Conservation (phyloP, 2,888 invertebrate species). For the Chorisops tibialis region DNA sequence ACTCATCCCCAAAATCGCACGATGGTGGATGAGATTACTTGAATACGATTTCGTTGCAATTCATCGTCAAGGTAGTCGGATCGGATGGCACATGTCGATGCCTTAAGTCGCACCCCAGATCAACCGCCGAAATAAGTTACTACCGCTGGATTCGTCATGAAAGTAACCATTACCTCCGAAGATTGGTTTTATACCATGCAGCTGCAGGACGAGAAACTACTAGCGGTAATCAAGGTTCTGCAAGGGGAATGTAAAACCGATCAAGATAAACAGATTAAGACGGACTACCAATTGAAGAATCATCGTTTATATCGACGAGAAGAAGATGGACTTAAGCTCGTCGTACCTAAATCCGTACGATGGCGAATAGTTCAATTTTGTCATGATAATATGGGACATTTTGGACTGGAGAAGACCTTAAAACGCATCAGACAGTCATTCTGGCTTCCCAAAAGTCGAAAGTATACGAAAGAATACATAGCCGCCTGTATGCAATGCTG, state of each 20-base stretch:
- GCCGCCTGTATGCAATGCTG: constrained; percentile 34
- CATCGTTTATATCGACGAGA: constrained; percentile 28
- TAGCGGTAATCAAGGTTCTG: constrained; percentile 26
- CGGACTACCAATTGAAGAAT: constrained; percentile 28
- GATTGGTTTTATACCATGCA: constrained; percentile 35
- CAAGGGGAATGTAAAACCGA: constrained; percentile 17
- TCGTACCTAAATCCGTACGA: constrained; percentile 31
- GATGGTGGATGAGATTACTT: constrained; percentile 35
- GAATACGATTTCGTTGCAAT: constrained; percentile 34
- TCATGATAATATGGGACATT: constrained; percentile 37
- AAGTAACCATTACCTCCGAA: constrained; percentile 17
- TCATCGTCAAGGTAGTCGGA: constrained; percentile 33
- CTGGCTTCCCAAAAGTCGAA: constrained; percentile 34
- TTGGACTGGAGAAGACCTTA: constrained; percentile 35
- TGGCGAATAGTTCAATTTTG: constrained; percentile 34
- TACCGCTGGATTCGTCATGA: constrained; percentile 17
- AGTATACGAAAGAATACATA: constrained; percentile 34
- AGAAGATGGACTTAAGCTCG: constrained; percentile 22
- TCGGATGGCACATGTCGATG: constrained; percentile 31
- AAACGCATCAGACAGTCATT: constrained; percentile 31
- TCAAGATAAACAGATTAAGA: constrained; percentile 27
- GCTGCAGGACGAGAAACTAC: constrained; percentile 27
- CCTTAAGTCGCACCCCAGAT: constrained; percentile 28
- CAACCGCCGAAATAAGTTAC: constrained; percentile 11
- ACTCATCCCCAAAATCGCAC: constrained; percentile 32